phyloP scores from a whole-genome alignment of 2,797 vertebrate species.

The Melanotaenia pygmaea region DNA sequence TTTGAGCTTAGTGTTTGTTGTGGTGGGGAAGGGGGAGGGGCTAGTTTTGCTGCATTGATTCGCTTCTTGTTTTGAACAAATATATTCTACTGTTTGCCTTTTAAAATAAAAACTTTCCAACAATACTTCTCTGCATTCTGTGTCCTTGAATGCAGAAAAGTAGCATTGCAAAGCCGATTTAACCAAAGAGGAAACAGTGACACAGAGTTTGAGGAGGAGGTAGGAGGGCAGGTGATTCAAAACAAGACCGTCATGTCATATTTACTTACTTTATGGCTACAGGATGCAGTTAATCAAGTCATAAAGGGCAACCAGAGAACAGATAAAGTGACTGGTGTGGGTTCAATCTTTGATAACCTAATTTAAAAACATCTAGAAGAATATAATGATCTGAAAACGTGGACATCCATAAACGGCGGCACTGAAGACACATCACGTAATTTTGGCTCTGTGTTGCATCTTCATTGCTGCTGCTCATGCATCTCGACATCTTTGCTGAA shows the following conservation, averaged over 20 bases:
- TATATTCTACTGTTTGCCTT: constrained; percentile 22
- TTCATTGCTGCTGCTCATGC: constrained; percentile 48
- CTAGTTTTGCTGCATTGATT: constrained; percentile 13
- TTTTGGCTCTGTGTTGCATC: constrained; percentile 63
- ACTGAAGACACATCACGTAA: constrained; percentile 56
- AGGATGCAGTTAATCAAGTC: constrained; percentile 71
- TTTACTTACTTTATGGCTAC: constrained; percentile 49
- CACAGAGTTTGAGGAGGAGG: constrained; percentile 17
- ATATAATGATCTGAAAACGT: constrained; percentile 69
- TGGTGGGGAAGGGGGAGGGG: not conserved
- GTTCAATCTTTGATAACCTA: constrained; percentile 78
- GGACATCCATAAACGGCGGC: constrained; percentile 56
- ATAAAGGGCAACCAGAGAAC: constrained; percentile 38
- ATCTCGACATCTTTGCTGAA: constrained; percentile 52
- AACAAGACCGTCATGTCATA: constrained; percentile 34
- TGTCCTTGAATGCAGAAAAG: constrained; percentile 1
- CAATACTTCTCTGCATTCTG: not conserved
- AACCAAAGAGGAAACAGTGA: constrained; percentile 32
- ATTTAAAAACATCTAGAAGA: constrained; percentile 89
- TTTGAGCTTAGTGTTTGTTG: constrained; percentile 54
- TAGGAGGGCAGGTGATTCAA: constrained; percentile 5
- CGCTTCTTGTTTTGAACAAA: constrained; percentile 18
- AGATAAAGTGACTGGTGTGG: constrained; percentile 43
- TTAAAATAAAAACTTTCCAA: constrained; percentile 2
- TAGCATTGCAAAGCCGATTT: constrained; percentile 17